These are phyloP conservation scores for Lithodes maja DNA, from an alignment of 2,888 invertebrate species.

Conservation along the genomic window DNA sequence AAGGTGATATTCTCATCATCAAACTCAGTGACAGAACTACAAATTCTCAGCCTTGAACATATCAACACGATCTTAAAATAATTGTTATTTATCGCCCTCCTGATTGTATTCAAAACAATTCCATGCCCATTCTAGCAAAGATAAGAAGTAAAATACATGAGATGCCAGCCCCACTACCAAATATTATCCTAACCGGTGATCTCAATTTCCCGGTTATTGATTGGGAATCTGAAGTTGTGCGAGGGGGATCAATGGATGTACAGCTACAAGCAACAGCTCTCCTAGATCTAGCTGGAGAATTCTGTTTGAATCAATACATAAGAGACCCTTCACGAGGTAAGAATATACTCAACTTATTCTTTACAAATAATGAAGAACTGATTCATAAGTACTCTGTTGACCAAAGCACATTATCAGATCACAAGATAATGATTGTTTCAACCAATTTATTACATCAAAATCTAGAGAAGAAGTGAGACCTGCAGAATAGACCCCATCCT, in stretches of 20 bases:
- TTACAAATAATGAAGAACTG: not conserved
- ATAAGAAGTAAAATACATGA: slow-evolving; percentile 7
- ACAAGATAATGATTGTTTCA: not conserved
- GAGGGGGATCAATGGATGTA: no score
- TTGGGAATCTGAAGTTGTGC: no score
- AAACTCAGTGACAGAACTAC: not conserved
- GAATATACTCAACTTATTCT: not conserved
- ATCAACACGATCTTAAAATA: not conserved
- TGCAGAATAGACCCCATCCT: not conserved
- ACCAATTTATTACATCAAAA: not conserved
- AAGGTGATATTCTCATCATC: not conserved
- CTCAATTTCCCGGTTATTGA: no score
- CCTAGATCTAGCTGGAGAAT: no score
- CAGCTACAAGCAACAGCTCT: no score
- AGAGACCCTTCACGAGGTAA: not conserved
- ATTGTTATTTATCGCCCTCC: not conserved
- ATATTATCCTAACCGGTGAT: no score
- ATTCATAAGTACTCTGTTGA: no score
- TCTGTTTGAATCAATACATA: not conserved
- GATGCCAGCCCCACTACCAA: not conserved
- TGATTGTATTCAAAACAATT: not conserved
- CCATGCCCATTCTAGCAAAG: not conserved
- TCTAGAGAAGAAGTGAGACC: not conserved
- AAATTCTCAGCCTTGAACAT: not conserved
- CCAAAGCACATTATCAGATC: no score